Evolutionary conservation across 1,140 invertebrate species (phyloP).

Genomic region (Saccostrea cuccullata): DNA sequence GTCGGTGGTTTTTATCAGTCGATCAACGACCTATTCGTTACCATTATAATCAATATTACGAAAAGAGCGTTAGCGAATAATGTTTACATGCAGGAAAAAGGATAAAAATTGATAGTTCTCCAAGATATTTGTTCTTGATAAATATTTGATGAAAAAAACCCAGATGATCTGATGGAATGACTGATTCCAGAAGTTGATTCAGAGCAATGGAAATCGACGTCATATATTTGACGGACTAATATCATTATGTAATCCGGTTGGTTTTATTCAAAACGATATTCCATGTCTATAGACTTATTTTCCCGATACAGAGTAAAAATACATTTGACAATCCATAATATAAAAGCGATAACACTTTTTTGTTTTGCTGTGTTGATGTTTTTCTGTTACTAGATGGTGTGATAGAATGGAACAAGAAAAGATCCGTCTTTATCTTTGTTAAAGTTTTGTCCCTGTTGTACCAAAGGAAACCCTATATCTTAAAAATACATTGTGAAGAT

Average conservation of each 20-base stretch:
- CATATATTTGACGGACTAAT: constrained; percentile 13
- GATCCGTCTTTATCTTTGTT: background rate
- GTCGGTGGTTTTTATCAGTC: constrained; percentile 1
- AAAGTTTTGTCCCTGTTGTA: background rate
- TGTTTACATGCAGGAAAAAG: constrained; percentile 32
- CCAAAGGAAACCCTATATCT: too few species aligned
- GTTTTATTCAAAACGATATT: constrained; percentile 12
- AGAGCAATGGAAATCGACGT: background rate
- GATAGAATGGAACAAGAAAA: background rate
- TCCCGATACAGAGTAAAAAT: constrained; percentile 15
- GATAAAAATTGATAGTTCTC: constrained; percentile 33
- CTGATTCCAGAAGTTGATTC: constrained; percentile 1
- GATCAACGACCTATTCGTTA: constrained; percentile 4
- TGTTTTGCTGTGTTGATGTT: background rate
- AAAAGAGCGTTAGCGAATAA: constrained; percentile 23
- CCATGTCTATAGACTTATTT: background rate
- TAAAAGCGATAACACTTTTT: background rate
- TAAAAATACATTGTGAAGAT: too few species aligned
- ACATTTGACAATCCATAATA: constrained; percentile 6
- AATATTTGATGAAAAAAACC: constrained; percentile 25
- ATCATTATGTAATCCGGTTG: background rate
- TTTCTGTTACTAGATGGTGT: background rate
- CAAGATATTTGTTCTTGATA: constrained; percentile 32
- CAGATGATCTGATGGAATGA: constrained; percentile 6
- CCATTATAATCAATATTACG: constrained; percentile 20